Percentiles rank a stretch among this genome's conserved stretches.
These are phyloP conservation scores for Conus betulinus DNA, from an alignment of 1,140 invertebrate genomes.

Conservation along the genomic window DNA sequence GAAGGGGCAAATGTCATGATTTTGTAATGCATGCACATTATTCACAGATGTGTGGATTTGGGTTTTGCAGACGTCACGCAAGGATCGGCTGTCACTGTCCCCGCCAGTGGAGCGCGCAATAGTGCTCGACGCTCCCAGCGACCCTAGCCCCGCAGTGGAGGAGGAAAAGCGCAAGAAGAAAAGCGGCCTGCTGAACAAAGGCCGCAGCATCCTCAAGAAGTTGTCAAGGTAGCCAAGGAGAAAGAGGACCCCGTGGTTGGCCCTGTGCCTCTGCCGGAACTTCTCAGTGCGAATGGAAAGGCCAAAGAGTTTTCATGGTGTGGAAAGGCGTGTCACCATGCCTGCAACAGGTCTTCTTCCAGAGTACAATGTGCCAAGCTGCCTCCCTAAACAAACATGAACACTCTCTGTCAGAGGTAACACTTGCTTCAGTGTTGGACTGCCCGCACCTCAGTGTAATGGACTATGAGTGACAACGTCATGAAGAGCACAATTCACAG, in stretches of 20 bases:
- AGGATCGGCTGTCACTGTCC: slow-evolving; percentile 43
- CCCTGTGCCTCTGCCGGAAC: neutral
- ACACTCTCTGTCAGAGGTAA: too few species aligned
- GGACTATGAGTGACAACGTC: too few species aligned
- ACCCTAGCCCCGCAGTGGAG: slow-evolving; percentile 33
- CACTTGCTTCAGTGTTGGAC: too few species aligned
- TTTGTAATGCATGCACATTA: neutral
- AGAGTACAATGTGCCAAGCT: too few species aligned
- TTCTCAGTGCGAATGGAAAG: neutral
- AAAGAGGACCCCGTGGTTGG: neutral
- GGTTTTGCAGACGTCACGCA: slow-evolving; percentile 34
- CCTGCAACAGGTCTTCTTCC: neutral
- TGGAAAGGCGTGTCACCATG: neutral
- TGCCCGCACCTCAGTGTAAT: too few species aligned
- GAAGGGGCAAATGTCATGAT: too few species aligned
- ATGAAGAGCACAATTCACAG: too few species aligned
- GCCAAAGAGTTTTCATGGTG: neutral
- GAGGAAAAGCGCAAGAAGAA: slow-evolving; percentile 68
- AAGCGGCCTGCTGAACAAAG: slow-evolving; percentile 66
- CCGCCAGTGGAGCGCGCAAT: slow-evolving; percentile 35
- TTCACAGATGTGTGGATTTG: neutral
- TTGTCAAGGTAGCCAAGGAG: slow-evolving; percentile 61
- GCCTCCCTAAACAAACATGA: too few species aligned
- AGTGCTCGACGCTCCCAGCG: slow-evolving; percentile 25
- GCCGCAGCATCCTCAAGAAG: slow-evolving; percentile 72